Percentiles rank a stretch among this genome's conserved stretches.
These are phyloP conservation scores for Scotopteryx bipunctaria DNA, from an alignment of 2,888 invertebrate genomes.

Conservation along the genomic window DNA sequence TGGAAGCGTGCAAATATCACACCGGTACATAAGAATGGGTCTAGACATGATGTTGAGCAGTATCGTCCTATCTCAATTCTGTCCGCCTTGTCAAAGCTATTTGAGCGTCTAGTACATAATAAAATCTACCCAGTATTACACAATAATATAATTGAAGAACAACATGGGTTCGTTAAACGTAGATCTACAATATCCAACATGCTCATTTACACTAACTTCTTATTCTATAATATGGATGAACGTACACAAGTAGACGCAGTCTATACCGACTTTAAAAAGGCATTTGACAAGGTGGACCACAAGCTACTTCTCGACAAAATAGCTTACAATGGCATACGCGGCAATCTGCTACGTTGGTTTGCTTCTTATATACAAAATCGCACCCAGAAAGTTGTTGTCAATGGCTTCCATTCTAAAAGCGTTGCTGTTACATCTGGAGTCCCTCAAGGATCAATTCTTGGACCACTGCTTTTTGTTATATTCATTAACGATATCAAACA, in stretches of 20 bases:
- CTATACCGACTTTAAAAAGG: slow-evolving; percentile 20
- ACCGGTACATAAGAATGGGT: slow-evolving; percentile 1
- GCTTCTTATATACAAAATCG: slow-evolving; percentile 20
- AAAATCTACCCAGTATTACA: slow-evolving; percentile 25
- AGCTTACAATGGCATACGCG: slow-evolving; percentile 12
- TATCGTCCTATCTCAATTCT: slow-evolving; percentile 31
- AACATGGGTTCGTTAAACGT: slow-evolving; percentile 36
- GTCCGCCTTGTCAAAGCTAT: slow-evolving; percentile 27
- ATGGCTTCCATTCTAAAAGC: not conserved
- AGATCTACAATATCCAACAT: too few species aligned
- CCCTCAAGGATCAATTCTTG: slow-evolving; percentile 23
- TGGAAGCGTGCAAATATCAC: slow-evolving; percentile 1
- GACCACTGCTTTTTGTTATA: not conserved
- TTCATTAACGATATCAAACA: too few species aligned
- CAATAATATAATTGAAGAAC: slow-evolving; percentile 26
- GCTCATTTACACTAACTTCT: too few species aligned
- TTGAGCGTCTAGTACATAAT: slow-evolving; percentile 30
- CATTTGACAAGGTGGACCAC: slow-evolving; percentile 24
- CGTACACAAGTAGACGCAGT: slow-evolving; percentile 22
- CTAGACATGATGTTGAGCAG: not conserved
- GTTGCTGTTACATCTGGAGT: not conserved
- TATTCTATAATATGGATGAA: not conserved
- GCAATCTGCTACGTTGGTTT: slow-evolving; percentile 21
- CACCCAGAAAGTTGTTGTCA: slow-evolving; percentile 16
- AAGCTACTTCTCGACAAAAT: slow-evolving; percentile 15